Evolutionary conservation across 2,797 vertebrate species (phyloP).

Genomic region (Dryobates pubescens): DNA sequence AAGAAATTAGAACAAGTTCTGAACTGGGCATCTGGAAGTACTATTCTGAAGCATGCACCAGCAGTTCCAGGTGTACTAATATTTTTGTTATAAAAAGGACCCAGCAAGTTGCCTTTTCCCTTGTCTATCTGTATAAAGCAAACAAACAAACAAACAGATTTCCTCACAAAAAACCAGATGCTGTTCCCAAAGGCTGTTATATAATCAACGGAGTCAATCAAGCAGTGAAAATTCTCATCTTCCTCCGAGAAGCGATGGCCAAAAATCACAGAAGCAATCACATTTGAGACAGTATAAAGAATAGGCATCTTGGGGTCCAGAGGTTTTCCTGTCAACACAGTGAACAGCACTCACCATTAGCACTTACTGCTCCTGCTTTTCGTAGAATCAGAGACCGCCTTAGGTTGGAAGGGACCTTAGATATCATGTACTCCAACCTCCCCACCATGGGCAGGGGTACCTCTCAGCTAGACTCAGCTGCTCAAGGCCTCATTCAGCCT

Average conservation of each 20-base stretch:
- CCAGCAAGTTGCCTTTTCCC: background rate
- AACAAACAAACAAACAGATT: background rate
- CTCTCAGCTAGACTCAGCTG: no score
- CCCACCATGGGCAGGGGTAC: no score
- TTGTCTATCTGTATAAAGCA: background rate
- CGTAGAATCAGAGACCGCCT: background rate
- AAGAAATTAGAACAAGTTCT: background rate
- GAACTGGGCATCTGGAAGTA: background rate
- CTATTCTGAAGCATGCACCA: background rate
- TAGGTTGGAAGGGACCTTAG: no score
- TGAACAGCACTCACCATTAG: background rate
- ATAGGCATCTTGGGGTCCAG: conserved; percentile 11
- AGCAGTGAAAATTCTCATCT: conserved; percentile 28
- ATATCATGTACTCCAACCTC: no score
- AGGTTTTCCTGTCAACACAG: conserved; percentile 43
- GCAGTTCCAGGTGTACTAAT: background rate
- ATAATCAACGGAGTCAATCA: background rate
- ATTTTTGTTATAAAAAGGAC: background rate
- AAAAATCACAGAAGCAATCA: conserved; percentile 34
- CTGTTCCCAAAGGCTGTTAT: background rate
- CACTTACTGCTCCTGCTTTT: background rate
- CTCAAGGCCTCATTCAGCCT: no score
- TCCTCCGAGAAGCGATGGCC: conserved; percentile 51
- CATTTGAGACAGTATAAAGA: background rate
- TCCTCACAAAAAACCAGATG: conserved; percentile 7